Percentiles rank a stretch among this genome's conserved stretches.
phyloP scores from a whole-genome alignment of 2,113 vertebrate genomes.

The Lathamus discolor region DNA sequence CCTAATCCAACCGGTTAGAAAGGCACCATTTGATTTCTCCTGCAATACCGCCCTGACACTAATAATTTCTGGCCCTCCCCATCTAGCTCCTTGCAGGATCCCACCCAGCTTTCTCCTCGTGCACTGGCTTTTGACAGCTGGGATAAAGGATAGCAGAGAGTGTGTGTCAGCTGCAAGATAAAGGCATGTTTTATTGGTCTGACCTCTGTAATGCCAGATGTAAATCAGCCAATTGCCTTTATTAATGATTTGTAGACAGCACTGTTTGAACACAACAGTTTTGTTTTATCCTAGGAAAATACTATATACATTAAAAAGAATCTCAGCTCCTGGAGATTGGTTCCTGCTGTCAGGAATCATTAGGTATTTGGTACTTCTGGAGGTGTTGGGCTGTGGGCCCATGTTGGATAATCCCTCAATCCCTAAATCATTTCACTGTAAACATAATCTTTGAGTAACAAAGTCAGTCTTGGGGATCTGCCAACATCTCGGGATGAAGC shows the following conservation, averaged over 20 bases:
- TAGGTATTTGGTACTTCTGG: conserved; percentile 37
- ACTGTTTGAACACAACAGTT: not conserved
- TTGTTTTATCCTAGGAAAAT: not conserved
- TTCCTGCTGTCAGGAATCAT: conserved; percentile 53
- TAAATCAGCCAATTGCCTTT: conserved; percentile 49
- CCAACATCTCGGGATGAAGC: conserved; percentile 22
- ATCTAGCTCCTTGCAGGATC: not conserved
- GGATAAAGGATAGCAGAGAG: conserved; percentile 12
- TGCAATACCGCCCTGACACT: not conserved
- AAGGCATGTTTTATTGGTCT: conserved; percentile 49
- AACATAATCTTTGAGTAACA: conserved; percentile 64
- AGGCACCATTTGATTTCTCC: not conserved
- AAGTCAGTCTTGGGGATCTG: conserved; percentile 21
- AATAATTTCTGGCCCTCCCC: not conserved
- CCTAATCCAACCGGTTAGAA: not conserved
- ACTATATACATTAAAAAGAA: not conserved
- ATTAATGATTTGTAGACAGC: conserved; percentile 45
- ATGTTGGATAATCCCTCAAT: conserved; percentile 63
- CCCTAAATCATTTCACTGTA: conserved; percentile 64
- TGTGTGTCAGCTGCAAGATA: conserved; percentile 10
- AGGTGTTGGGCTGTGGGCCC: conserved; percentile 48
- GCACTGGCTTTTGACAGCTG: not conserved
- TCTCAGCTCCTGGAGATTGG: not conserved
- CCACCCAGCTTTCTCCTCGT: not conserved
- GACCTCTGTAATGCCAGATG: conserved; percentile 19